Evolutionary conservation across 2,113 vertebrate species (phyloP).

Genomic region (Ailurus styani): DNA sequence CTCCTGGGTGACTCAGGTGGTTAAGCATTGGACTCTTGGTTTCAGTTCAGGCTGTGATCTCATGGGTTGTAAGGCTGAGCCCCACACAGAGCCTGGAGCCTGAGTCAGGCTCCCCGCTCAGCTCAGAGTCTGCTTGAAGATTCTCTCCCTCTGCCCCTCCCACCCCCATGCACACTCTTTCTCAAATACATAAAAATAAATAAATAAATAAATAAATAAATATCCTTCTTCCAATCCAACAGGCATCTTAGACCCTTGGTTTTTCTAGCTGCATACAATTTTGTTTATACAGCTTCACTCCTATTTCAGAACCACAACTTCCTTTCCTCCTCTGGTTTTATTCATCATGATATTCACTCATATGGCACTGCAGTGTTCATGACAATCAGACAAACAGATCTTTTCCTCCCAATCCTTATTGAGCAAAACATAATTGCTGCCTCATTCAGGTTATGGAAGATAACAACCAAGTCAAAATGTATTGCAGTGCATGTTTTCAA

Average conservation of each 20-base stretch:
- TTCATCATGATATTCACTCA: background rate
- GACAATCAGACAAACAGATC: background rate
- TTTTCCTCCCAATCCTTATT: background rate
- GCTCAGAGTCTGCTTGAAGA: background rate
- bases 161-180: background rate
- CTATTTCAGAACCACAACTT: background rate
- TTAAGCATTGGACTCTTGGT: background rate
- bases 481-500: constrained; percentile 22
- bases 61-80: background rate
- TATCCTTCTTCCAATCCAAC: background rate
- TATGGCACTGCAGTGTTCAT: background rate
- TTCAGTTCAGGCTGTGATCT: background rate
- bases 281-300: background rate
- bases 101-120: background rate
- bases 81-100: background rate
- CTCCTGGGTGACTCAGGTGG: background rate
- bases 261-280: background rate
- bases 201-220: background rate
- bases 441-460: background rate
- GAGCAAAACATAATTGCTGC: background rate
- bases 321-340: background rate
- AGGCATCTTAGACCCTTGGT: background rate
- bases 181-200: background rate
- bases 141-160: background rate
- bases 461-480: background rate